Evolutionary conservation across 2,113 vertebrate species (phyloP), one percentile per base, ranked within the genome.

Genomic region (Istiophorus platypterus): DNA sequence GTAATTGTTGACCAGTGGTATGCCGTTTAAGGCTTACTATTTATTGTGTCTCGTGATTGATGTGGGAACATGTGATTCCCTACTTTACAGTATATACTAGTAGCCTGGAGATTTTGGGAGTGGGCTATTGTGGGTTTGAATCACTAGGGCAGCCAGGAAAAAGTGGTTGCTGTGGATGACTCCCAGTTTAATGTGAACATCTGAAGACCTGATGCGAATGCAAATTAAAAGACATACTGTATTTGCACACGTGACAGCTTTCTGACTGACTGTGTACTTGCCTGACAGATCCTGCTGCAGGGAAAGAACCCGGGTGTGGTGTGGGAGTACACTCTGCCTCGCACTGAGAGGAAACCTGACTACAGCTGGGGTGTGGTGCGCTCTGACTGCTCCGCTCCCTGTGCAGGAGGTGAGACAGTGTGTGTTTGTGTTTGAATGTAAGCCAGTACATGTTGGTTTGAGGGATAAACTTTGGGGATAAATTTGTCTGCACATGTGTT

Each of bases 251-350:
- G 15, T 58, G 57, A 59, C 20, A 62, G 18, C 10, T 67, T 22
- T 81, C 68, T 75, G 68, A 82, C 66, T 51, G 24, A 11, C 13
- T 73, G 31, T 82, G 67, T 76, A 71, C 47, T 72, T 57, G 34
- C 12, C 76, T 78, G 57, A 51, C 79, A 99, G 98, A 95, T 99
- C 79, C 95, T 99, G 20, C 94, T 97, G 80, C 98, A 99, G 95
- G 98, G 98, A 79, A 97, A 96, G 93, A 99, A 99, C 88, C 97
- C 96, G 0, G 98, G 98, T 0, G 96, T 99, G 74, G 66, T 95
- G 34, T 99, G 98, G 98, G 96, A 98, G 90, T 99, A 99, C 34
- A 96, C 98, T 0, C 93, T 98, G 86, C 96, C 97, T 47, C 96
- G 95, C 85, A 85, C 91, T 1, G 88, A 94, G 31, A 96, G 90